These are phyloP conservation scores for Ceratina calcarata DNA, from an alignment of 1,140 invertebrate species.

Conservation along the genomic window DNA sequence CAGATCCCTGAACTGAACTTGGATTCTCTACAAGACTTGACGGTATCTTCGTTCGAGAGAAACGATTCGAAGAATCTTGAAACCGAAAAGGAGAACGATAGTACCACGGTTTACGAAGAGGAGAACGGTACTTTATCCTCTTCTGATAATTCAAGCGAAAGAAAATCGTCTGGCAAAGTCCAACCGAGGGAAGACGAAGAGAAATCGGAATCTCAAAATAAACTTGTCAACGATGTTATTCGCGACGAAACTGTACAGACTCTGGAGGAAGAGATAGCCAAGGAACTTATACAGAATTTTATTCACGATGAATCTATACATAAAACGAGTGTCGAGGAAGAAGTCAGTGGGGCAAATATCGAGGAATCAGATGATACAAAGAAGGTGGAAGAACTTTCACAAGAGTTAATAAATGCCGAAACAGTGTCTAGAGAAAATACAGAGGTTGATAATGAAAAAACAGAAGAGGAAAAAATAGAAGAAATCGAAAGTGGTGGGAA, in stretches of 20 bases:
- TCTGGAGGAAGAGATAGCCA: constrained; percentile 24
- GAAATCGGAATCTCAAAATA: neutral
- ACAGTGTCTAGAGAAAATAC: no score
- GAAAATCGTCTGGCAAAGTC: neutral
- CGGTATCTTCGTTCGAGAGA: constrained; percentile 56
- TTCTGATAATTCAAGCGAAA: no score
- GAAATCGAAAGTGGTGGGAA: no score
- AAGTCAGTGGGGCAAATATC: neutral
- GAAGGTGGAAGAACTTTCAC: no score
- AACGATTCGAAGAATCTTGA: constrained; percentile 57
- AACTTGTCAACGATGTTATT: no score
- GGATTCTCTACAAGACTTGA: constrained; percentile 73
- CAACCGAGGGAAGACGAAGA: neutral
- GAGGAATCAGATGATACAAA: neutral
- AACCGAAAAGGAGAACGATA: constrained; percentile 26
- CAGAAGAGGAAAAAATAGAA: no score
- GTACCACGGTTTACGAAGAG: constrained; percentile 34
- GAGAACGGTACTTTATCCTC: constrained; percentile 53
- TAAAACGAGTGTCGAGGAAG: neutral
- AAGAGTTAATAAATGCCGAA: no score
- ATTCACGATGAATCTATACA: neutral
- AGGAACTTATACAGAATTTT: constrained; percentile 22
- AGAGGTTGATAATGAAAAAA: no score
- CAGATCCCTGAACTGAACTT: constrained; percentile 75
- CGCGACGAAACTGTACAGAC: neutral